phyloP scores from a whole-genome alignment of 1,140 invertebrate genomes.

The Venustaconcha ellipsiformis region DNA sequence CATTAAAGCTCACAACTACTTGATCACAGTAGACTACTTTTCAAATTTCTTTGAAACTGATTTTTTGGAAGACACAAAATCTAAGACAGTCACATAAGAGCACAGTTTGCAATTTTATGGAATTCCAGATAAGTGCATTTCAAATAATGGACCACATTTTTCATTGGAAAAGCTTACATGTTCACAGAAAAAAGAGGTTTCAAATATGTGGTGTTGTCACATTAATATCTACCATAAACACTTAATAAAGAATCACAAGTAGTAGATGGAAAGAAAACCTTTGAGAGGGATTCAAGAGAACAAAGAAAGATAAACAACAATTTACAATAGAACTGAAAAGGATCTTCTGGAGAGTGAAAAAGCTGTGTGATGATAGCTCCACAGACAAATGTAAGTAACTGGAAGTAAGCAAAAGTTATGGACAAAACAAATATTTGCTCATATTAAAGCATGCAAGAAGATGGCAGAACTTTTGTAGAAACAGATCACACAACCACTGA shows the following conservation, averaged over 20 bases:
- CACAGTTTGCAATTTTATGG: conserved; percentile 37
- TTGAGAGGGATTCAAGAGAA: background rate
- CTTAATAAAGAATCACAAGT: no score
- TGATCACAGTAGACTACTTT: conserved; percentile 39
- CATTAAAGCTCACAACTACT: conserved; percentile 32
- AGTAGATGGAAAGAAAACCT: no score
- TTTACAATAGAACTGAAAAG: no score
- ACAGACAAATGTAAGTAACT: no score
- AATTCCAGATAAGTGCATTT: conserved; percentile 30
- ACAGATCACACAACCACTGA: no score
- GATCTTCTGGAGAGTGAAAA: no score
- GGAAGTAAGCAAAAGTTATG: no score
- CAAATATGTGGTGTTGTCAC: conserved; percentile 16
- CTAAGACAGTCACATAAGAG: conserved; percentile 27
- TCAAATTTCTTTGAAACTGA: conserved; percentile 38
- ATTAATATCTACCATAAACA: conserved; percentile 24
- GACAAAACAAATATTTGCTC: no score
- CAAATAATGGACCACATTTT: conserved; percentile 42
- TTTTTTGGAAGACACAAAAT: conserved; percentile 16
- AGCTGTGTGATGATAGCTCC: no score
- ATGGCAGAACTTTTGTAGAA: no score
- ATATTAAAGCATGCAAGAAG: no score
- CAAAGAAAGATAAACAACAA: background rate
- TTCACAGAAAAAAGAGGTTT: conserved; percentile 41
- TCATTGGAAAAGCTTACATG: conserved; percentile 23